Evolutionary conservation across 2,797 vertebrate species (phyloP), one percentile per base, ranked within the genome.

Genomic region (Platalea minor): DNA sequence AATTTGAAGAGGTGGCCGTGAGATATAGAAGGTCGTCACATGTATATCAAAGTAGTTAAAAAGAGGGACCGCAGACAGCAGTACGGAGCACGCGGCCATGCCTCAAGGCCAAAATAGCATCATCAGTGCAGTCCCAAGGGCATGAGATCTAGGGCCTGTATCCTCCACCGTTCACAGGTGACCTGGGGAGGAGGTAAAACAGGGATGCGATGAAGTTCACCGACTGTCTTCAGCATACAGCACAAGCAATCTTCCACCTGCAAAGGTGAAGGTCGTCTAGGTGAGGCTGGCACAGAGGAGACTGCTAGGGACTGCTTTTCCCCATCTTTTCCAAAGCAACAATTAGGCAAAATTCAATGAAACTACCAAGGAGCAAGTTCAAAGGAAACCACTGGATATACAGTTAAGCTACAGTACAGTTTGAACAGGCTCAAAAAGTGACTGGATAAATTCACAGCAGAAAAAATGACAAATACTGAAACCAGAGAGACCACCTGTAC

Each of bases 141-240:
- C 3, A 0, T 1, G 2, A 67, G 18, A 54, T 15, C 31, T 15
- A 5, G 2, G 21, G 41, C 18, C 35, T 45, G 11, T 35, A 2
- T 2, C 39, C 51, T 45, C 63, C 50, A 68, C 17, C 2, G 0
- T 13, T 20, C 67, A 12, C 6, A 2, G 25, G 1, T 23, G 35
- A 63, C 25, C 15, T 8, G 26, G 19, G 28, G 12, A 76, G 15
- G 12, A 50, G 51, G 31, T 35, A 23, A 17, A 77, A n/a, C 11
- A 37, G 31, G 28, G 37, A 33, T 5, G 1, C 14, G 31, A 79
- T 28, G 9, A 31, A 41, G 21, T n/a, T 59, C 35, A 33, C 53
- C 4, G 8, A 17, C 31, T 39, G 6, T 9, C 60, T 25, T 14
- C 53, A 72, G 37, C 46, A 33, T 17, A n/a, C 15, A 69, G 51